These are phyloP conservation scores for Leptodactylus fallax DNA, from an alignment of 2,797 vertebrate species.

Conservation along the genomic window DNA sequence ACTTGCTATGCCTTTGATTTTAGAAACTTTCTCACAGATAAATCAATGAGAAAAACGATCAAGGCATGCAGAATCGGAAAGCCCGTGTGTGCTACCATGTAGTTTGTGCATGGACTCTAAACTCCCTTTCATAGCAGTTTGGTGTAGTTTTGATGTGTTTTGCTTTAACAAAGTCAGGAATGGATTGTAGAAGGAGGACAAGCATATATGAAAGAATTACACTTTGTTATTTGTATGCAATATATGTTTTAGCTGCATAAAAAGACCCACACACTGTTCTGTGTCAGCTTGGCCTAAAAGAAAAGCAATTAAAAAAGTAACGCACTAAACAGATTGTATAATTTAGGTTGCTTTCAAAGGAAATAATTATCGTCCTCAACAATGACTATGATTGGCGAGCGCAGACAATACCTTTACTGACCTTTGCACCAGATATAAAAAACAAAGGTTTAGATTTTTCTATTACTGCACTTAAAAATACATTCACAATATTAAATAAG, in stretches of 20 bases:
- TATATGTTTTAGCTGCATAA: background rate
- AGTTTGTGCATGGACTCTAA: too few species aligned
- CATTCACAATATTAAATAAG: background rate
- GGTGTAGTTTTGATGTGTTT: background rate
- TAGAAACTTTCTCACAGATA: too few species aligned
- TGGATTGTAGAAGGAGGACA: background rate
- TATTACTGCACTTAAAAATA: background rate
- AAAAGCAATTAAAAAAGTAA: background rate
- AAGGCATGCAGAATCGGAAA: too few species aligned
- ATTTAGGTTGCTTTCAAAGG: background rate
- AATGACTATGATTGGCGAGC: background rate
- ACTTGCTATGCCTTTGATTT: too few species aligned
- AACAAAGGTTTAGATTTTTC: background rate
- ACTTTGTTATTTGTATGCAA: background rate
- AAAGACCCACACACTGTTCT: too few species aligned
- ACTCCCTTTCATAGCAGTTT: background rate
- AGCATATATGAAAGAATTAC: background rate
- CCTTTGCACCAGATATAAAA: background rate
- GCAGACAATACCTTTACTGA: background rate
- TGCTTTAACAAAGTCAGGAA: background rate
- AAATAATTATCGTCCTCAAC: background rate
- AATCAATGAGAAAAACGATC: too few species aligned
- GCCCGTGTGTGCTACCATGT: too few species aligned
- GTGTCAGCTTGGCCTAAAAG: too few species aligned
- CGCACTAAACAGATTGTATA: background rate